These are phyloP conservation scores for Patiria miniata DNA, from an alignment of 35 echinoderm and acorn worm genomes.

Conservation along the genomic window DNA sequence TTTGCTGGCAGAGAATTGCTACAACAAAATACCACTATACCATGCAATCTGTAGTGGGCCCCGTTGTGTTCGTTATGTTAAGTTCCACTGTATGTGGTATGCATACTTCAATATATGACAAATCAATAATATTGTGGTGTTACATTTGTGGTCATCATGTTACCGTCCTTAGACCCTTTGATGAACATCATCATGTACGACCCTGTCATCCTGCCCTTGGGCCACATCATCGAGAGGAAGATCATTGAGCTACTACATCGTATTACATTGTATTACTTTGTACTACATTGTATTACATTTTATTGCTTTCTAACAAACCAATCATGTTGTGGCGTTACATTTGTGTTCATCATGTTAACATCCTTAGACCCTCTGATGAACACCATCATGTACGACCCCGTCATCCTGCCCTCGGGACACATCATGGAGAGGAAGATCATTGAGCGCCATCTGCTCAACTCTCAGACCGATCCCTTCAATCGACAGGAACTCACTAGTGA, in stretches of 20 bases:
- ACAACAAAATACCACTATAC: too few species aligned
- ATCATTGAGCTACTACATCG: slow-evolving; percentile 98
- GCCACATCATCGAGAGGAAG: slow-evolving; percentile 85
- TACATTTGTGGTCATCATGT: too few species aligned
- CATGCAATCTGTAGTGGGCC: too few species aligned
- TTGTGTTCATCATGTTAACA: background rate
- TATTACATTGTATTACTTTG: too few species aligned
- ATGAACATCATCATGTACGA: slow-evolving; percentile 95
- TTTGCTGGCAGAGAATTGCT: too few species aligned
- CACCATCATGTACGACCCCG: slow-evolving; percentile 92
- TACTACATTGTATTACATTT: too few species aligned
- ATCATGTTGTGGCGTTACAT: too few species aligned
- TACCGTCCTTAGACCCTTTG: slow-evolving; percentile 68
- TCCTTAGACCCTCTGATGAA: slow-evolving; percentile 88
- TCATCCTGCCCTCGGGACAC: slow-evolving; percentile 84
- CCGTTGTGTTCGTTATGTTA: too few species aligned
- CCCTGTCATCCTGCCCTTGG: slow-evolving; percentile 90
- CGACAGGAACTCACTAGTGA: slow-evolving; percentile 72
- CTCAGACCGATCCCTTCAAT: slow-evolving; percentile 95
- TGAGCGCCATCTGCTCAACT: slow-evolving; percentile 94
- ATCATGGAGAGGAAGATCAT: slow-evolving; percentile 96
- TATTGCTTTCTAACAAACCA: too few species aligned
- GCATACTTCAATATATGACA: too few species aligned
- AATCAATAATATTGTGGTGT: too few species aligned
- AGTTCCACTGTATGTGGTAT: too few species aligned